Evolutionary conservation across 1,140 invertebrate species (phyloP), one percentile per base, ranked within the genome.

Genomic region (Streblospio benedicti): DNA sequence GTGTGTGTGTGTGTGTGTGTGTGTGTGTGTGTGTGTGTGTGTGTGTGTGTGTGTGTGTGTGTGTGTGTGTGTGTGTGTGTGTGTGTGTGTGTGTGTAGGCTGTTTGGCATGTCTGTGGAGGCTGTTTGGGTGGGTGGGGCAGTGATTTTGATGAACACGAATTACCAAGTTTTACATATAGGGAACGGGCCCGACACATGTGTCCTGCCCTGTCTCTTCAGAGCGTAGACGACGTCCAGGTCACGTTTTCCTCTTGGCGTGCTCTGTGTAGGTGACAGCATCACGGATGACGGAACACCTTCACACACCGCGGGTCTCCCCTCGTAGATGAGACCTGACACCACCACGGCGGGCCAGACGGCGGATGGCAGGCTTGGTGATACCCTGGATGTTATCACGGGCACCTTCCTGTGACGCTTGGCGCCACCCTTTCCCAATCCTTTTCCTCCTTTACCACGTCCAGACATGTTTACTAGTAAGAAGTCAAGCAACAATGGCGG

Each of bases 191-290:
- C 83, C 81, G 70, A n/a, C n/a, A 83, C 83, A n/a, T 83, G 70
- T 32, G 81, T 84, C 50, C 87, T 79, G 32, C 89, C 89, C 79
- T 90, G 88, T 50, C 88, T 78, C 75, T 91, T 91, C 64, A 91
- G 76, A 28, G 88, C 88, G 69, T 90, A 90, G 23, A 91, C 89
- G 16, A 91, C 87, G 71, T 91, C 88, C 88, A 91, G 90, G 53
- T 88, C 87, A 9, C 18, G 88, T 91, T 77, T 90, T 91, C 63
- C 87, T 79, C 78, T 88, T 89, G 63, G 87, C 86, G 74, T 89
- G 86, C 72, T 89, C 87, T 12, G 86, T 87, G 78, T 89, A 90
- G n/a, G 86, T 89, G 53, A 90, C n/a, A n/a, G n/a, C n/a, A 90
- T 89, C 88, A 57, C 86, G 81, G 69, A 90, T 90, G 0, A 90